Evolutionary conservation across 2,888 invertebrate species (phyloP), one percentile per base, ranked within the genome.

Genomic region (Synergus laeviventris): DNA sequence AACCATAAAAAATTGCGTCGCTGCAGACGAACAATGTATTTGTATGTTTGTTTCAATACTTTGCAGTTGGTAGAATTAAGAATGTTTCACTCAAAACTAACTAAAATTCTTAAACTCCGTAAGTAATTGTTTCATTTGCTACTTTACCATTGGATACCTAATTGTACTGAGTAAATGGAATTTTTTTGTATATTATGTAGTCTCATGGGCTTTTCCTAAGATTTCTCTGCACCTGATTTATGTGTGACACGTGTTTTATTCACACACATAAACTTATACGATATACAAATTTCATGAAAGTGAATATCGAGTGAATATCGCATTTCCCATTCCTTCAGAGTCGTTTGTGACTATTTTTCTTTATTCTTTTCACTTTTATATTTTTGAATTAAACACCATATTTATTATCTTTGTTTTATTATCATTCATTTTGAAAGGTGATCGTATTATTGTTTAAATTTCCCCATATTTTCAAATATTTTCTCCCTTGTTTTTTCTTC

Each of bases 301-400:
- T 62, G 73, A 77, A 76, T 77, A 70, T 74, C 75, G 74, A 77
- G 54, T 59, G 73, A 73, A 75, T 79, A 77, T 74, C 74, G 74
- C 59, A 56, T 31, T 70, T 62, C 56, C 49, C 54, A 11, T 56
- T 80, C 78, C 79, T 74, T 75, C 70, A 81, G 78, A 77, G 77
- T 82, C 81, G 82, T 81, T 82, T 81, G 80, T 79, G 79, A 78
- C 77, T 62, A 54, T 78, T 77, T 74, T 56, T 77, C 62, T 39
- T 45, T 74, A 73, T 62, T 75, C 75, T 49, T 54, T 75, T 64
- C 75, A 73, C 59, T 64, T 75, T 75, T 59, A 75, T 38, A 73
- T 62, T 78, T 73, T 39, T 73, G 78, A 73, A 76, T 79, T 76
- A 75, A 77, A 79, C 74, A 42, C 61, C 77, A 77, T 74, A 61